phyloP scores from a whole-genome alignment of 2,797 vertebrate genomes.

The Pteronotus mesoamericanus region DNA sequence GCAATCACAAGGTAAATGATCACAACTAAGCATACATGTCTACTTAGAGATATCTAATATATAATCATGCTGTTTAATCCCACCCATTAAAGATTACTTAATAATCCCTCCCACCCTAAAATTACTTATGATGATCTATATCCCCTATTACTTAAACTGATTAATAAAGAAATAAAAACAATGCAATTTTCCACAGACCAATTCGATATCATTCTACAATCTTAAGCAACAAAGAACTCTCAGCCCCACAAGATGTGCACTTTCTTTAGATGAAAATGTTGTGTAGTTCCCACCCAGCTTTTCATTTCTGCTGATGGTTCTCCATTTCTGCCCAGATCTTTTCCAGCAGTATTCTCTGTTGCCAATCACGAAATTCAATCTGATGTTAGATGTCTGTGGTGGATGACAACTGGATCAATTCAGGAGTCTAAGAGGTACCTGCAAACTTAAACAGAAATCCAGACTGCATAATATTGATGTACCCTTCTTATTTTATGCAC shows the following conservation, averaged over 20 bases:
- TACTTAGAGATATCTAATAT: slow-evolving; percentile 57
- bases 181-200: slow-evolving; percentile 52
- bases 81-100: slow-evolving; percentile 68
- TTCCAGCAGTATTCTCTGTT: slow-evolving; percentile 44
- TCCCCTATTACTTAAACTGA: slow-evolving; percentile 61
- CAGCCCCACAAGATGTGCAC: background rate
- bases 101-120: slow-evolving; percentile 60
- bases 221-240: slow-evolving; percentile 69
- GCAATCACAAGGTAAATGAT: slow-evolving; percentile 36
- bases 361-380: slow-evolving; percentile 29
- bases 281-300: background rate
- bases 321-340: background rate
- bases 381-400: slow-evolving; percentile 34
- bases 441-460: slow-evolving; percentile 61
- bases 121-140: slow-evolving; percentile 57
- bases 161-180: slow-evolving; percentile 59
- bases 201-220: slow-evolving; percentile 37
- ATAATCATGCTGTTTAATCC: slow-evolving; percentile 57
- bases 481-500: background rate
- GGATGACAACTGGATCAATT: slow-evolving; percentile 46
- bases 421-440: slow-evolving; percentile 64
- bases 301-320: background rate
- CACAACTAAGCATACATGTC: slow-evolving; percentile 37
- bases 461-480: background rate
- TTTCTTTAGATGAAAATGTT: slow-evolving; percentile 22